Evolutionary conservation across 2,888 invertebrate species (phyloP), one percentile per base, ranked within the genome.

Genomic region (Tolmerus cingulatus): DNA sequence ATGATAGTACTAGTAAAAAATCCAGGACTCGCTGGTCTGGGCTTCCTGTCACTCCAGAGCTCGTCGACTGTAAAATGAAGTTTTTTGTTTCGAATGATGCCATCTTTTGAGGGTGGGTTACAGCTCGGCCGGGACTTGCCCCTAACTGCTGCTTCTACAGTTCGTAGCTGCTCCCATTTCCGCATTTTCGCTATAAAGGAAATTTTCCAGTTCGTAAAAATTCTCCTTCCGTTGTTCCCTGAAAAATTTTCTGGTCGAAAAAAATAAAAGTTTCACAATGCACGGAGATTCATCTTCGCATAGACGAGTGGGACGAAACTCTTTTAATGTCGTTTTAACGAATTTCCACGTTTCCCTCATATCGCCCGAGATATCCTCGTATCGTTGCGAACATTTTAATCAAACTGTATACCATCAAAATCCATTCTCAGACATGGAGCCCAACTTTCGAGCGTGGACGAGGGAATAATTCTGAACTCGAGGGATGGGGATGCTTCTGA

Each of bases 161-260:
- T 79, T 79, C 51, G 2, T 51, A 51, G 46, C 30, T 79, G 23
- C 30, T 79, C 27, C 23, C 23, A 8, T 46, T 79, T 79, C 51
- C 51, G 46, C 7, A 79, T 46, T 79, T 79, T 79, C 19, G 27
- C n/a, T 51, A 46, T 51, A 30, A 51, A 79, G 79, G 51, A 79
- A 51, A 79, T 79, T 79, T 79, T 79, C 12, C 27, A 51, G 79
- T 51, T 79, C 51, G 51, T 79, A 79, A 79, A 79, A 79, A 79
- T 79, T 46, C 79, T 79, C 14, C 79, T 79, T 79, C 51, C 79
- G 51, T 43, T 46, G 14, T 23, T 46, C 51, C 7, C 78, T 66
- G 66, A 19, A 66, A 43, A 40, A 78, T 43, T 43, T n/a, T 40
- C 19, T 46, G 43, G 43, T 14, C 4, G 16, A 46, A 46, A 46